phyloP scores from a whole-genome alignment of 2,113 vertebrate genomes.

The Monopterus albus region DNA sequence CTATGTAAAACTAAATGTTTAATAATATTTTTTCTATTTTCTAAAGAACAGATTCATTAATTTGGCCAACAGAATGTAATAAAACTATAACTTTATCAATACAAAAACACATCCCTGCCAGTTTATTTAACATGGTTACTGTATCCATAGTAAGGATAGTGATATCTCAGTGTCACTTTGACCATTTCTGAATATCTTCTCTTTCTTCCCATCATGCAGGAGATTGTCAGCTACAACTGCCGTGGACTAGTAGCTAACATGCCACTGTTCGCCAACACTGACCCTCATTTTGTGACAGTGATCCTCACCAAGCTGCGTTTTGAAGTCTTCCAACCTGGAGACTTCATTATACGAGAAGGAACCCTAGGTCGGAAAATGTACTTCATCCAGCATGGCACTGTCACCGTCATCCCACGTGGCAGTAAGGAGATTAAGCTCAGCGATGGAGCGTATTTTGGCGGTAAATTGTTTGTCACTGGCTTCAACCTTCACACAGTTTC shows the following conservation, averaged over 20 bases:
- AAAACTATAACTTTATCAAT: too few species aligned
- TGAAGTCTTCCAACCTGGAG: conserved; percentile 94
- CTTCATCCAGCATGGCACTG: conserved; percentile 95
- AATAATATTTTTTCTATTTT: too few species aligned
- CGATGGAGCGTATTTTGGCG: conserved; percentile 96
- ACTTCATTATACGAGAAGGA: conserved; percentile 93
- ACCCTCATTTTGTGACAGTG: conserved; percentile 96
- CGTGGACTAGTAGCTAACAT: conserved; percentile 95
- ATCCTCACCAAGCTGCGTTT: conserved; percentile 95
- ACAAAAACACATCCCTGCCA: too few species aligned
- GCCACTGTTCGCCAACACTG: conserved; percentile 96
- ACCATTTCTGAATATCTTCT: background rate
- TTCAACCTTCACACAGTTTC: background rate
- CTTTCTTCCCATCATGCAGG: conserved; percentile 77
- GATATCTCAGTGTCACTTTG: background rate
- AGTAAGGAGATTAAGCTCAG: conserved; percentile 91
- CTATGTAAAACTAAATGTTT: too few species aligned
- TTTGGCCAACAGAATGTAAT: too few species aligned
- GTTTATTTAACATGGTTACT: too few species aligned
- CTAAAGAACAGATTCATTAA: too few species aligned
- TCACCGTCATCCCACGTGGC: conserved; percentile 90
- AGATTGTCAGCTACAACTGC: conserved; percentile 97
- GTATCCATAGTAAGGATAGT: too few species aligned
- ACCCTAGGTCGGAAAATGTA: conserved; percentile 97
- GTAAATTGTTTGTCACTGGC: conserved; percentile 75